A percentile compares a stretch with the other conserved stretches of the same genome.
These are phyloP conservation scores for Chunga burmeisteri DNA, from an alignment of 2,113 vertebrate genomes.

Conservation along the genomic window DNA sequence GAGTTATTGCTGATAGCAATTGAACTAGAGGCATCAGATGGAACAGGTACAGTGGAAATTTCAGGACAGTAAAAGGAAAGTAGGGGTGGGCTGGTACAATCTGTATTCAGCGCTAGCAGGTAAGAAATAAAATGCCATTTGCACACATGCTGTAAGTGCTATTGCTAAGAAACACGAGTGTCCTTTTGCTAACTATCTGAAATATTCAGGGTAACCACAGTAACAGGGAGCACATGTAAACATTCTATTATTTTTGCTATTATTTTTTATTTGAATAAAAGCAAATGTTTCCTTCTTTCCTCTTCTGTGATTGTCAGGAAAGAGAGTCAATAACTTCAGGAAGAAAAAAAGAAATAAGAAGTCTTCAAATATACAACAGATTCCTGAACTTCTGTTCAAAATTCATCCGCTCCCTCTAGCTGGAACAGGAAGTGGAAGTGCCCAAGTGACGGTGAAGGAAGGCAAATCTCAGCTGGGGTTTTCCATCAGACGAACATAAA, in stretches of 20 bases:
- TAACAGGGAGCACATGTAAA: not conserved
- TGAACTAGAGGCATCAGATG: not conserved
- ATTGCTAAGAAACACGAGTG: not conserved
- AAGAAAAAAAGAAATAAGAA: not conserved
- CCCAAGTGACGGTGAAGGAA: not conserved
- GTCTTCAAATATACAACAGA: not conserved
- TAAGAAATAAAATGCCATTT: not conserved
- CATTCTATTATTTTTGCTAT: not conserved
- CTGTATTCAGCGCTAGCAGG: not conserved
- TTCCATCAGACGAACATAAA: not conserved
- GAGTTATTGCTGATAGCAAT: accelerated
- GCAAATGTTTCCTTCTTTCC: not conserved
- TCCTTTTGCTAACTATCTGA: not conserved
- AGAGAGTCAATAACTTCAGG: not conserved
- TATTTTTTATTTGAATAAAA: not conserved
- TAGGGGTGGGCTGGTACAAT: not conserved
- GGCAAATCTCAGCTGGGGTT: not conserved
- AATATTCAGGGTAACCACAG: not conserved
- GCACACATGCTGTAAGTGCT: not conserved
- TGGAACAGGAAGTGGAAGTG: not conserved
- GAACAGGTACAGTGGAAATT: not conserved
- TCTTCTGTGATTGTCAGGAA: not conserved
- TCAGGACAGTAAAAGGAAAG: not conserved
- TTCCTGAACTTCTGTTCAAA: not conserved
- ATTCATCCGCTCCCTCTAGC: not conserved